A percentile compares a stretch with the other conserved stretches of the same genome.
phyloP scores from a whole-genome alignment of 2,797 vertebrate genomes.

The Okamejei kenojei region DNA sequence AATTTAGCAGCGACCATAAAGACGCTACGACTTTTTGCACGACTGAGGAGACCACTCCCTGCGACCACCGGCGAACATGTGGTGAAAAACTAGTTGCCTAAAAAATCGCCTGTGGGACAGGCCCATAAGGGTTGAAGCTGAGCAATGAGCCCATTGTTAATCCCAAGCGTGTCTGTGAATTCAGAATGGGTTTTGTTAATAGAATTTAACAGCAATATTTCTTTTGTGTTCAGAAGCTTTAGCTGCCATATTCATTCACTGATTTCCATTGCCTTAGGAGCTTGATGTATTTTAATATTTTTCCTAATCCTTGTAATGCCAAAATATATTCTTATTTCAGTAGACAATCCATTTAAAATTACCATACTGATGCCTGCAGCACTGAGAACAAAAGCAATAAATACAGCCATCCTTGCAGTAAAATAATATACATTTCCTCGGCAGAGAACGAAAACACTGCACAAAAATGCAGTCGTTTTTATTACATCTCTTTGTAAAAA shows the following conservation, averaged over 20 bases:
- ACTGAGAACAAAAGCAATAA: not conserved
- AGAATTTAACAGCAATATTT: slow-evolving; percentile 33
- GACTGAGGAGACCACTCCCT: too few species aligned
- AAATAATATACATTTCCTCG: not conserved
- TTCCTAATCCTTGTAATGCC: slow-evolving; percentile 28
- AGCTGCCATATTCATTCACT: slow-evolving; percentile 34
- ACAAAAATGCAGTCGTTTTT: slow-evolving; percentile 2
- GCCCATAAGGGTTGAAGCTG: not conserved
- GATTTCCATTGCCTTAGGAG: slow-evolving; percentile 31
- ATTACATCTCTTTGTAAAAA: slow-evolving; percentile 41
- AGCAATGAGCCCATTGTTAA: slow-evolving; percentile 8
- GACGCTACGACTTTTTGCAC: too few species aligned
- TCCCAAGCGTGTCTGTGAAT: not conserved
- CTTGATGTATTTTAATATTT: slow-evolving; percentile 22
- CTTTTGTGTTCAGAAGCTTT: slow-evolving; percentile 25
- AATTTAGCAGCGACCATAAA: too few species aligned
- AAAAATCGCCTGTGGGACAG: too few species aligned
- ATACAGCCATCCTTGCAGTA: not conserved
- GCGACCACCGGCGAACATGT: too few species aligned
- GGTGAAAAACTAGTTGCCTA: too few species aligned
- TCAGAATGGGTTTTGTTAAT: slow-evolving; percentile 33
- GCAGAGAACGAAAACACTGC: not conserved
- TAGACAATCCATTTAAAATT: slow-evolving; percentile 37
- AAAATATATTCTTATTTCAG: slow-evolving; percentile 35
- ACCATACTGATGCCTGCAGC: slow-evolving; percentile 23